These are phyloP conservation scores for Pyrgilauda ruficollis DNA, from an alignment of 2,113 vertebrate species.

Conservation along the genomic window DNA sequence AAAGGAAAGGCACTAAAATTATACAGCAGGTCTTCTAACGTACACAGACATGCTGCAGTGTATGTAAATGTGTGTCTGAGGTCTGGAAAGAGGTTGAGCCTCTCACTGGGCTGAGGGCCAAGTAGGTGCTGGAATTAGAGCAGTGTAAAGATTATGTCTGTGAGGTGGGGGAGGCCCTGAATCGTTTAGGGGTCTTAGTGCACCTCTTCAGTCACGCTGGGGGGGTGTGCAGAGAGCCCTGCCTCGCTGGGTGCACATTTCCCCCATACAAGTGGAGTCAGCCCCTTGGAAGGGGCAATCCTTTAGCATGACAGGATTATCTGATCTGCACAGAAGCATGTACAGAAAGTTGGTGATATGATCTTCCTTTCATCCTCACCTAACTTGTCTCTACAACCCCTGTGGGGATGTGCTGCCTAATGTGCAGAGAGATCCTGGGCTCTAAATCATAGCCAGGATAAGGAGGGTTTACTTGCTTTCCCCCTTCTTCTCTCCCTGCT, in stretches of 20 bases:
- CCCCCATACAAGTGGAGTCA: not conserved
- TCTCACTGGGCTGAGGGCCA: not conserved
- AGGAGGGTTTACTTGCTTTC: not conserved
- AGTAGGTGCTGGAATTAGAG: constrained; percentile 29
- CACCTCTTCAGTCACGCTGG: accelerated
- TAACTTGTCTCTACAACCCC: not conserved
- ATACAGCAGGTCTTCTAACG: not conserved
- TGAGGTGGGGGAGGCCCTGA: not conserved
- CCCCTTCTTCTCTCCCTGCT: not conserved
- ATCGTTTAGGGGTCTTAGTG: not conserved
- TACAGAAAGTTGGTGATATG: not conserved
- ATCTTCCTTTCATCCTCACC: constrained; percentile 6
- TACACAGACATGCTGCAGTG: not conserved
- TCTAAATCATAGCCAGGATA: not conserved
- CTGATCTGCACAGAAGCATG: not conserved
- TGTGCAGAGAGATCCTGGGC: not conserved
- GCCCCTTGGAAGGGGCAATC: not conserved
- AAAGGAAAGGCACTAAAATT: constrained; percentile 13
- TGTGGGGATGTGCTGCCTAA: not conserved
- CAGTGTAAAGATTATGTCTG: constrained; percentile 8
- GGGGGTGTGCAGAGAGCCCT: not conserved
- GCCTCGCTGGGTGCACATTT: not conserved
- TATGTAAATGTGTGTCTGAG: constrained; percentile 17
- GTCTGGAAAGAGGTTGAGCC: not conserved
- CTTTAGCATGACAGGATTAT: not conserved